phyloP scores from a whole-genome alignment of 2,113 vertebrate genomes.

The Thermophis baileyi region DNA sequence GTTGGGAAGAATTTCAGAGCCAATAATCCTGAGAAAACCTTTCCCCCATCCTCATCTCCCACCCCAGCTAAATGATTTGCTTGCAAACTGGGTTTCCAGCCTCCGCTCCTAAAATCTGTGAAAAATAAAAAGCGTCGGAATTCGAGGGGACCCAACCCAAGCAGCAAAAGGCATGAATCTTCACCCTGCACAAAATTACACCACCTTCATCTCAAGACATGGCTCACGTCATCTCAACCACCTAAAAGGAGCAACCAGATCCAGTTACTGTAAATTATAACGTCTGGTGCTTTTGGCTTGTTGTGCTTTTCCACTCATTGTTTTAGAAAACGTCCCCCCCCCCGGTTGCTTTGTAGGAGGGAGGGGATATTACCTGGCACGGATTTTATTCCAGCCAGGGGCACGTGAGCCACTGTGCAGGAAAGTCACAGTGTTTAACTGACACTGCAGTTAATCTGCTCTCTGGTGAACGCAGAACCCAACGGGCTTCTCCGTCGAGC shows the following conservation, averaged over 20 bases:
- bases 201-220: background rate
- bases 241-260: background rate
- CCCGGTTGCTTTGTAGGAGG: background rate
- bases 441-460: background rate
- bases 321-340: background rate
- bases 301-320: too few species aligned
- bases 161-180: too few species aligned
- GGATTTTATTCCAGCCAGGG: background rate
- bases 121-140: background rate
- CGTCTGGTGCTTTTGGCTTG: background rate
- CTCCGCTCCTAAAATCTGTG: too few species aligned
- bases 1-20: background rate
- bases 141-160: background rate
- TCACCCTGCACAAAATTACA: background rate
- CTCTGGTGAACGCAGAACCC: conserved; percentile 27
- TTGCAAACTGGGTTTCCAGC: background rate
- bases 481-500: conserved; percentile 22
- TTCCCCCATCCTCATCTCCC: background rate
- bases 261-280: background rate
- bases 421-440: conserved; percentile 28
- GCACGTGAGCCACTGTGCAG: conserved; percentile 2
- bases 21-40: background rate
- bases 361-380: background rate
- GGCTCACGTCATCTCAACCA: background rate
- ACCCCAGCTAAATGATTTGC: too few species aligned